Percentiles rank a stretch among this genome's conserved stretches.
Conservation (phyloP, 2,888 invertebrate species). For the Neoitamus cyanurus region DNA sequence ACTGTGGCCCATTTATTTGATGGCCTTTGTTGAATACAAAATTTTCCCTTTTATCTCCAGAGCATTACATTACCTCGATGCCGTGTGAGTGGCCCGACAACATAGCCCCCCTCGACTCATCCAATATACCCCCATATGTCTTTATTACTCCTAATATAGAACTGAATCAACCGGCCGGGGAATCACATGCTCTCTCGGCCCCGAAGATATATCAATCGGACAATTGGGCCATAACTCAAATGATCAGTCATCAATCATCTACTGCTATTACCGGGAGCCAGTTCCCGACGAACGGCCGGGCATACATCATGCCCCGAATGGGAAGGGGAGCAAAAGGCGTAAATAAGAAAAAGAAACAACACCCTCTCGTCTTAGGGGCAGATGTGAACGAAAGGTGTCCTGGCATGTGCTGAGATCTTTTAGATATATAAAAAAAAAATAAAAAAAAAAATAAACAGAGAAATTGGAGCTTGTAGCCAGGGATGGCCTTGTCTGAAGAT, state of each 20-base stretch:
- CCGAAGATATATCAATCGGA: slow-evolving; percentile 53
- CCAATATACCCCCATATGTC: slow-evolving; percentile 51
- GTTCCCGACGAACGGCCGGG: background rate
- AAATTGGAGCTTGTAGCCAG: background rate
- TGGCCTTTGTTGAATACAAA: slow-evolving; percentile 46
- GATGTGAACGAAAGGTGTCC: background rate
- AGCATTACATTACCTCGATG: background rate
- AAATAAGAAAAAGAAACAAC: background rate
- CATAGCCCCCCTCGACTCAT: background rate
- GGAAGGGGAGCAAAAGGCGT: background rate
- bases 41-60: slow-evolving; percentile 21
- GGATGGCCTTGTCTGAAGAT: background rate
- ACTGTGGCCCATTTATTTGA: slow-evolving; percentile 42
- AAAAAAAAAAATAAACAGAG: background rate
- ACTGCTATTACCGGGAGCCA: slow-evolving; percentile 28
- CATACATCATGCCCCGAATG: slow-evolving; percentile 13
- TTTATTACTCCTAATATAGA: slow-evolving; percentile 53
- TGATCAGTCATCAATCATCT: slow-evolving; percentile 55
- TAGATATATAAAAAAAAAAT: slow-evolving; percentile 3
- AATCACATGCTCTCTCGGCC: slow-evolving; percentile 44
- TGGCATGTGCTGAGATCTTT: background rate
- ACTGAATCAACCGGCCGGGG: slow-evolving; percentile 34
- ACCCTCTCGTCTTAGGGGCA: background rate
- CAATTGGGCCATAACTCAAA: slow-evolving; percentile 55
- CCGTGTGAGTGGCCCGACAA: background rate